phyloP scores from a whole-genome alignment of 2,888 invertebrate genomes.

The Drosophila peninsularis region DNA sequence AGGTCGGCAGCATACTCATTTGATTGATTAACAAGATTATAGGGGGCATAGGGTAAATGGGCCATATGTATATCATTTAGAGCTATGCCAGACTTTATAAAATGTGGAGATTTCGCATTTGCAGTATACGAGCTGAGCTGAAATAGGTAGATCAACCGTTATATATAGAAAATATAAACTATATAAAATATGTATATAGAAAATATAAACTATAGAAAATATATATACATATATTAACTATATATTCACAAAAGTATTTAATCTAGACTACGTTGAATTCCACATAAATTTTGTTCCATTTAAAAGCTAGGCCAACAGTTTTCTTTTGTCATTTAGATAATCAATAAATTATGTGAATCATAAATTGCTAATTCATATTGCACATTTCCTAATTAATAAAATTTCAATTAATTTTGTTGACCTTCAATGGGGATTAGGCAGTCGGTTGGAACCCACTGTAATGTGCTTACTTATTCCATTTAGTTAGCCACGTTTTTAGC shows the following conservation, averaged over 20 bases:
- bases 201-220: no score
- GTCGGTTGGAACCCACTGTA: conserved; percentile 3
- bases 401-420: neutral
- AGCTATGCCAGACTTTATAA: no score
- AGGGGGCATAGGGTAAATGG: no score
- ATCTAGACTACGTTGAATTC: no score
- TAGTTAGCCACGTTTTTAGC: conserved; percentile 23
- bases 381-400: neutral
- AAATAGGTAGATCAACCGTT: no score
- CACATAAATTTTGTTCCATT: no score
- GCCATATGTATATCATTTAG: no score
- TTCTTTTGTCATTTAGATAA: neutral
- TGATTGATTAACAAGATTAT: neutral
- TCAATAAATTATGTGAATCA: neutral
- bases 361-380: neutral
- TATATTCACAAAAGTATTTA: no score
- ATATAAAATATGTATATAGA: no score
- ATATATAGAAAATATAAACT: no score
- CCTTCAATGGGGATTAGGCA: neutral
- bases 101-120: neutral
- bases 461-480: conserved; percentile 12
- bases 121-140: neutral
- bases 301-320: no score
- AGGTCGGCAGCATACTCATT: neutral
- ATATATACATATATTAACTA: no score